Percentiles rank a stretch among this genome's conserved stretches.
These are phyloP conservation scores for Sinotaia quadrata DNA, from an alignment of 2,888 invertebrate genomes.

Conservation along the genomic window DNA sequence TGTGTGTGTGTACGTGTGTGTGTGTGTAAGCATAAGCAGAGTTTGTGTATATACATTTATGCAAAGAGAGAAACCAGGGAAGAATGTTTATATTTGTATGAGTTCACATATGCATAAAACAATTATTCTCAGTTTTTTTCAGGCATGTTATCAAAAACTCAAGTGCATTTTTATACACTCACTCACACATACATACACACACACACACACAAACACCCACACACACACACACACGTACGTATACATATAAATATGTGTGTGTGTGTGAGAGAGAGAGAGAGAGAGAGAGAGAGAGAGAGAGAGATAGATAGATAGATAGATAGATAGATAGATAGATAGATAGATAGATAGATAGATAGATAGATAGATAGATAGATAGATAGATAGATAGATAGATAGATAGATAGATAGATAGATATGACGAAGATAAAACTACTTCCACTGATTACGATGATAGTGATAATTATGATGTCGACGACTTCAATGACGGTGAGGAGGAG, in stretches of 20 bases:
- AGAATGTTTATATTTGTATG: neutral
- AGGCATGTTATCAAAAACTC: too few relatives aligned
- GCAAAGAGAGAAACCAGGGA: neutral
- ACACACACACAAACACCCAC: neutral
- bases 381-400: conserved; percentile 11
- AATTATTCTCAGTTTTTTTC: too few relatives aligned
- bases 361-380: neutral
- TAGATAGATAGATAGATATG: conserved; percentile 10
- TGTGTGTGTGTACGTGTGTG: conserved; percentile 10
- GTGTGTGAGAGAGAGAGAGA: neutral
- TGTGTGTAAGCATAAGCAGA: neutral
- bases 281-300: neutral
- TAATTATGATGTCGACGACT: too few relatives aligned
- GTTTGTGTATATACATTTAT: neutral
- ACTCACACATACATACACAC: neutral
- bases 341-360: neutral
- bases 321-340: neutral
- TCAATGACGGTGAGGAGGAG: too few relatives aligned
- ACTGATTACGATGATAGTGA: too few relatives aligned
- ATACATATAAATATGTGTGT: neutral
- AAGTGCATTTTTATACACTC: neutral
- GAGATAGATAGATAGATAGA: conserved; percentile 1
- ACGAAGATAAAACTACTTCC: neutral
- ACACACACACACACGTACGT: neutral
- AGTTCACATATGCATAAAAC: too few relatives aligned